Evolutionary conservation across 2,888 invertebrate genomes (phyloP), one percentile per base, ranked within the genome.

Genomic region (Chalcosyrphus nemorum): DNA sequence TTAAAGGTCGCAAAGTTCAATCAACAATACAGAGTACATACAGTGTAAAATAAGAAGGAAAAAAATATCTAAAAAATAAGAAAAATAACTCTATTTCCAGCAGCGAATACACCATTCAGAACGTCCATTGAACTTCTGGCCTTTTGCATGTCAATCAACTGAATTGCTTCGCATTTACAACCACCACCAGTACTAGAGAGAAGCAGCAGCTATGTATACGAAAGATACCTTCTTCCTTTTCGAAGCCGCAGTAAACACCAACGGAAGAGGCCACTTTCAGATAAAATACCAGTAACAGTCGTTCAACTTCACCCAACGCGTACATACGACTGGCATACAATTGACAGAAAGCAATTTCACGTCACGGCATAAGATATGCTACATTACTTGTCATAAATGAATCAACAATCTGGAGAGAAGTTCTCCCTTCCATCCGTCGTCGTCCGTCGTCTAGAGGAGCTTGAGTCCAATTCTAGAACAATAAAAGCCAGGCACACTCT

Each of bases 311-410:
- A 54, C 32, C 54, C 45, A 61, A 32, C 38, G 56, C 32, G 57
- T 43, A n/a, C n/a, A n/a, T n/a, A 61, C 56, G 24, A 24, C 59
- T 45, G 59, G 52, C 61, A 71, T 65, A 66, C 77, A 82, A 72
- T 74, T 81, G 66, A 82, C 82, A 78, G 82, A 82, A 82, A 71
- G 78, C 72, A 78, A 82, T 82, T 78, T 82, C 82, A 82, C 78
- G 78, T 82, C 65, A 78, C 47, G 35, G 71, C 78, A 66, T 57
- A 76, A 63, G 81, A 81, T 76, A 76, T 66, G 78, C 71, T 72
- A 82, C 66, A 72, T 77, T 66, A 78, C 61, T 66, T 78, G 78
- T 82, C 82, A 82, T 82, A 78, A 82, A 82, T 78, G 82, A 82
- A 72, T 78, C 82, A 82, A 72, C 78, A 72, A 72, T 78, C 78